Base-by-base conservation (phyloP, 1,140 invertebrate species). In the Drosophila miranda region DNA sequence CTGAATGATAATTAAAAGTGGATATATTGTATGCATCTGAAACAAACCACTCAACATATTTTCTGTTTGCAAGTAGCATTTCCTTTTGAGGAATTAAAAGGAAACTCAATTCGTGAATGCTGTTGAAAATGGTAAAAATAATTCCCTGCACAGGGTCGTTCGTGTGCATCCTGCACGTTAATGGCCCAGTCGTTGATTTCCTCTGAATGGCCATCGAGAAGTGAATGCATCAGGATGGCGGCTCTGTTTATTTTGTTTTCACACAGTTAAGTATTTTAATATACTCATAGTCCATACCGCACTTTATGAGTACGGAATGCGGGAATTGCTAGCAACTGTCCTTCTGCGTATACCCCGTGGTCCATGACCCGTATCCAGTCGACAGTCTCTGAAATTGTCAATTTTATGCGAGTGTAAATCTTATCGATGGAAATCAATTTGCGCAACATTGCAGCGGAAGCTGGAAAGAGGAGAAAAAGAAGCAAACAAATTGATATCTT, bases 371-470 rank as follows among this genome's bases (percentile, higher is more conserved):
- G 13, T 30, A 8, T 23, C 56, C 34, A 51, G 55, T 58, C 41
- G 59, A 58, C 56, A 58, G 59, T 51, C 71, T 57, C 26, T 23
- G 34, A 58, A 58, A 68, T 61, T 75, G 76, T 57, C 67, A 64
- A 86, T 73, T 73, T 83, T 73, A 86, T 83, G 76, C 59, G 74
- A 52, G 50, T 68, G 58, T 55, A 70, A 56, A 21, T 55, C 75
- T 56, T 54, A 72, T 84, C 76, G 76, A 73, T 73, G 75, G 53
- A 83, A 86, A 83, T 83, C 80, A 80, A 83, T 83, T 83, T 73
- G 71, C 62, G 59, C 60, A 75, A n/a, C 43, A 44, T 13, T 38
- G 34, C 38, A 55, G 30, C 51, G 54, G 34, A 38, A 38, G 11
- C 34, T 38, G 34, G 13, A 44, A 5, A 44, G 14, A 42, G 28